A percentile compares a stretch with the other conserved stretches of the same genome.
Evolutionary conservation across 1,140 invertebrate genomes (phyloP).

Genomic region (Conus ventricosus): DNA sequence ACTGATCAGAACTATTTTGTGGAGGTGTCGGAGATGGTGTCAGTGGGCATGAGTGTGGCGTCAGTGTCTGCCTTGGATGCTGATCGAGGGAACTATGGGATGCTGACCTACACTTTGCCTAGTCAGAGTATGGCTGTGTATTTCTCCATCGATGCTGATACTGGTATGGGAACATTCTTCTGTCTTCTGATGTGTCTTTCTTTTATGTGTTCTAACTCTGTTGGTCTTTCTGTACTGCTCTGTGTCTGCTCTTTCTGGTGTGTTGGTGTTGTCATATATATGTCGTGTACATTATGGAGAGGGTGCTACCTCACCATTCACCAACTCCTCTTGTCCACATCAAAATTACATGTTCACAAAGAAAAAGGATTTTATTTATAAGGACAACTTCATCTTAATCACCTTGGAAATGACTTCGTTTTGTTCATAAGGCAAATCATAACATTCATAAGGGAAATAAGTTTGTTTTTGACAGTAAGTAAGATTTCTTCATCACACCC

Average conservation of each 20-base stretch:
- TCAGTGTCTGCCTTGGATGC: slow-evolving; percentile 83
- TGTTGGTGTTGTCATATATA: background rate
- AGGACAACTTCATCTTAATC: no score
- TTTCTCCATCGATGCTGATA: slow-evolving; percentile 86
- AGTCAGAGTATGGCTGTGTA: slow-evolving; percentile 85
- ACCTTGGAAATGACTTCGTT: no score
- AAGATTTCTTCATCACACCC: no score
- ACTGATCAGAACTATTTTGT: slow-evolving; percentile 83
- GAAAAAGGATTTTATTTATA: no score
- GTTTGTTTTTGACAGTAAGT: no score
- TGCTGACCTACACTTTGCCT: slow-evolving; percentile 86
- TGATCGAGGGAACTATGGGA: slow-evolving; percentile 87
- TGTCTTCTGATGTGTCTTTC: background rate
- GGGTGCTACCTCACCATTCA: no score
- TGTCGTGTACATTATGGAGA: no score
- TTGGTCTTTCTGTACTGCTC: background rate
- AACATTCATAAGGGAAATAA: no score
- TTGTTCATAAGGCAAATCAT: no score
- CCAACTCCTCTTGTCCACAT: no score
- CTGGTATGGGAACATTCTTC: slow-evolving; percentile 66
- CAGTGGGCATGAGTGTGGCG: slow-evolving; percentile 72
- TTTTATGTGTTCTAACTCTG: background rate
- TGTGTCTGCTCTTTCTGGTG: background rate
- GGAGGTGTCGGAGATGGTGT: slow-evolving; percentile 74
- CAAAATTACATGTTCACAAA: no score